phyloP scores from a whole-genome alignment of 2,113 vertebrate genomes.

The Syngnathus typhle region DNA sequence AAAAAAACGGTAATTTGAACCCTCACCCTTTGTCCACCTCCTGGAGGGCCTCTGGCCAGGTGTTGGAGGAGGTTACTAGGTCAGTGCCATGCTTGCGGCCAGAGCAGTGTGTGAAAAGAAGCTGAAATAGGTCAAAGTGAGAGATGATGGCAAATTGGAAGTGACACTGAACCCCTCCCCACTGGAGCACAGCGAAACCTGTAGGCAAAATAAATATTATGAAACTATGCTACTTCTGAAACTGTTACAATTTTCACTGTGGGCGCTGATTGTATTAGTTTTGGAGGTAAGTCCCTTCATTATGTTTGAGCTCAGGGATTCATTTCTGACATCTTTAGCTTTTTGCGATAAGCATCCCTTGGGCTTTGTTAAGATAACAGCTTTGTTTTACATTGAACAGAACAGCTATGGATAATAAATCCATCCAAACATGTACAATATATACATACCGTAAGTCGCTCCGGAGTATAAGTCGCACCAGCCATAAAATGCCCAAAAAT shows the following conservation, averaged over 20 bases:
- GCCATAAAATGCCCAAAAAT: no score
- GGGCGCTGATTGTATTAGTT: background rate
- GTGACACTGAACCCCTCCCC: constrained; percentile 27
- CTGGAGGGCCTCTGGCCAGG: constrained; percentile 30
- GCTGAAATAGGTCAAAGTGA: constrained; percentile 50
- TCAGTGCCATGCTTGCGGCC: constrained; percentile 25
- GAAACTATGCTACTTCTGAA: constrained; percentile 9
- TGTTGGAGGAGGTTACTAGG: constrained; percentile 46
- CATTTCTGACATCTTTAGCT: no score
- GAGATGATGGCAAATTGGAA: constrained; percentile 38
- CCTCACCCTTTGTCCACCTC: constrained; percentile 15
- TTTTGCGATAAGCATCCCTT: background rate
- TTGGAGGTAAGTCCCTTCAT: background rate
- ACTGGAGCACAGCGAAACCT: constrained; percentile 23
- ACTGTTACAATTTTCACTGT: background rate
- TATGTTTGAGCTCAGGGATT: background rate
- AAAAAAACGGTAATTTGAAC: constrained; percentile 39
- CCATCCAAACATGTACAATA: background rate
- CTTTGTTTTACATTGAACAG: background rate
- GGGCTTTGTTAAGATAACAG: background rate
- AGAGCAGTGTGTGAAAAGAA: constrained; percentile 19
- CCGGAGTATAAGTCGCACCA: no score
- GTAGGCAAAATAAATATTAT: constrained; percentile 24
- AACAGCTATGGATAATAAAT: background rate
- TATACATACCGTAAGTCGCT: no score